Evolutionary conservation across 2,888 invertebrate genomes (phyloP), one percentile per base, ranked within the genome.

Genomic region (Tenthredo notha): DNA sequence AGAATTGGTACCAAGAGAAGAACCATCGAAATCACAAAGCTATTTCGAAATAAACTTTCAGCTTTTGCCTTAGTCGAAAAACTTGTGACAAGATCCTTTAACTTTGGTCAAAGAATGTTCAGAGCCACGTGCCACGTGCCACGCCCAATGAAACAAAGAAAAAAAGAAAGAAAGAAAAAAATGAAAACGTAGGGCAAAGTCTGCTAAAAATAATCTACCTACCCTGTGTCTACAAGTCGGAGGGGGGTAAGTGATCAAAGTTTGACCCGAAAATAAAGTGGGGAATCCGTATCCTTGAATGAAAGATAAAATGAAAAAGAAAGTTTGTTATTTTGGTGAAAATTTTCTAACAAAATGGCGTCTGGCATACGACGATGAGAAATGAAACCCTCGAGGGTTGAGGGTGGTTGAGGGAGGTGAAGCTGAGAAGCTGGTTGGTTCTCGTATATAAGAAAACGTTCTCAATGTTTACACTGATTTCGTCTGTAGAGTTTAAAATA

Each of bases 401-500:
- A 5, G 50, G 29, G 21, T n/a, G n/a, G 25, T 29, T 25, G 50
- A n/a, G n/a, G n/a, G n/a, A 29, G 29, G 15, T 43, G 21, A 74
- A n/a, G 72, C 40, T 43, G 43, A 74, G 43, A 74, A 74, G n/a
- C 72, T 80, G 21, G 47, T 29, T 43, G 25, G 15, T 21, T 29
- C 21, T 18, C 21, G 5, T 40, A 40, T 47, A 50, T 65, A 67
- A 58, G 65, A 67, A 80, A 67, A 67, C 83, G 47, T 70, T 83
- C 83, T 67, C 83, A 70, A 83, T 70, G 83, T 83, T 50, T 50
- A 50, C 83, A 83, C 70, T 70, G 83, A 83, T 67, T 83, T 83
- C 83, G 83, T 67, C 83, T 65, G 83, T 70, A 70, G 83, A 67
- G 80, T 80, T 83, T 65, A 83, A 67, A 83, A 83, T 83, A 83